phyloP scores from a whole-genome alignment of 2,797 vertebrate species.

The Psittacula derbiana region DNA sequence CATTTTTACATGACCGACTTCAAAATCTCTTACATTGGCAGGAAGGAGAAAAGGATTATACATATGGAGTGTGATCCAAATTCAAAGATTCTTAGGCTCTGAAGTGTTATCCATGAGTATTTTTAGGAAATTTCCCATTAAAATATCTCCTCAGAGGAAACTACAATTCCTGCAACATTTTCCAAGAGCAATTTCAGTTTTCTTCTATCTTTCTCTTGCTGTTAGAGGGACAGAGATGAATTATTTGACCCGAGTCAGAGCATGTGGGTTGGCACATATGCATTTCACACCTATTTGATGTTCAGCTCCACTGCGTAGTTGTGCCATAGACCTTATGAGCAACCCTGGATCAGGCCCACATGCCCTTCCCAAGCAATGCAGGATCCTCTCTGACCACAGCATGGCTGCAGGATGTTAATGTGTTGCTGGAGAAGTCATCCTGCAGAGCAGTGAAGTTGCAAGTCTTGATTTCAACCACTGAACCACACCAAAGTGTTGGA shows the following conservation, averaged over 20 bases:
- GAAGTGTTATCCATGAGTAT: background rate
- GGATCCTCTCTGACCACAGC: background rate
- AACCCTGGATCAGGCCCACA: background rate
- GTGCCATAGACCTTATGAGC: background rate
- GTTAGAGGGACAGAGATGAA: background rate
- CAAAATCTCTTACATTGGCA: background rate
- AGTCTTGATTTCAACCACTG: background rate
- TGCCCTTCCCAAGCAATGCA: background rate
- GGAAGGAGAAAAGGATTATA: background rate
- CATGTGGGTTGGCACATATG: fast-evolving
- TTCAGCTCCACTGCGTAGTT: background rate
- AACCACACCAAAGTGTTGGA: background rate
- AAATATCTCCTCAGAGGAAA: background rate
- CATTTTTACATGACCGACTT: background rate
- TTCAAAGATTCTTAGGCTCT: background rate
- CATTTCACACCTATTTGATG: fast-evolving
- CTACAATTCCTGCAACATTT: background rate
- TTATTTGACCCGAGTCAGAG: background rate
- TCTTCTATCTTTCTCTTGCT: background rate
- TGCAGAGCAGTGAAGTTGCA: background rate
- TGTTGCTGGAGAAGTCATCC: background rate
- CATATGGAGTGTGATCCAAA: background rate
- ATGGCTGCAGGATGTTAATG: too few species aligned
- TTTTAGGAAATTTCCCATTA: background rate
- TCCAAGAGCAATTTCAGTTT: background rate